These are phyloP conservation scores for Drosophila leontia DNA, from an alignment of 1,140 invertebrate genomes.

Conservation along the genomic window DNA sequence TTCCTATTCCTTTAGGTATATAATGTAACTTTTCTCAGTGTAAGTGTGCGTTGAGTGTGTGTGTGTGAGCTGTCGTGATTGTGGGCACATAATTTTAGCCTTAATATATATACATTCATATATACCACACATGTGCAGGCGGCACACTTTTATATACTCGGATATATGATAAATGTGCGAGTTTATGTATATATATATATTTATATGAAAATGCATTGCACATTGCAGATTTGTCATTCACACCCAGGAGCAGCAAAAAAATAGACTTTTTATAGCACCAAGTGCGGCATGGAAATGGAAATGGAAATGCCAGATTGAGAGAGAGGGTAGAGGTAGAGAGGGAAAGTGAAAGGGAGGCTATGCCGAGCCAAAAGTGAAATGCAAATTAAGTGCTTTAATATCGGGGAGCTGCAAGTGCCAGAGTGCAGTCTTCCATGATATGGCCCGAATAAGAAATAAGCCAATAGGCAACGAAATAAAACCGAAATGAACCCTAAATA, in stretches of 20 bases:
- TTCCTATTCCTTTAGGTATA: neutral
- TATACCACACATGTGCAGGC: slow-evolving; percentile 9
- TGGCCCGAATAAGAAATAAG: neutral
- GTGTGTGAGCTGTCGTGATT: slow-evolving; percentile 23
- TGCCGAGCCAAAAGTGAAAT: slow-evolving; percentile 39
- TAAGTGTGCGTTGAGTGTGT: slow-evolving; percentile 6
- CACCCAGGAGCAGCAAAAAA: slow-evolving; percentile 36
- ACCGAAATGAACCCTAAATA: neutral
- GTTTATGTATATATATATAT: neutral
- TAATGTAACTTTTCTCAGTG: neutral
- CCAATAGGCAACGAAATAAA: slow-evolving; percentile 1
- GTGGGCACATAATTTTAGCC: slow-evolving; percentile 60
- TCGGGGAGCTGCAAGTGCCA: slow-evolving; percentile 24
- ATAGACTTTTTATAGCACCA: slow-evolving; percentile 28
- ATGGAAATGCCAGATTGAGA: slow-evolving; percentile 1
- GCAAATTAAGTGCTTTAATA: slow-evolving; percentile 53
- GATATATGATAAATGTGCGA: neutral
- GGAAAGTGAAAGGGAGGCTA: neutral
- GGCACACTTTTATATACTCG: slow-evolving; percentile 8
- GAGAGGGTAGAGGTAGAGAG: neutral
- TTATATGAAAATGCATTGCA: slow-evolving; percentile 42
- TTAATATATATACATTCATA: slow-evolving; percentile 23
- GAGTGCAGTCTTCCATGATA: slow-evolving; percentile 42
- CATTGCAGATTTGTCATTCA: slow-evolving; percentile 59
- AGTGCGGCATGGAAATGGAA: slow-evolving; percentile 47